phyloP scores from a whole-genome alignment of 2,113 vertebrate genomes.

The Salvelinus namaycush region DNA sequence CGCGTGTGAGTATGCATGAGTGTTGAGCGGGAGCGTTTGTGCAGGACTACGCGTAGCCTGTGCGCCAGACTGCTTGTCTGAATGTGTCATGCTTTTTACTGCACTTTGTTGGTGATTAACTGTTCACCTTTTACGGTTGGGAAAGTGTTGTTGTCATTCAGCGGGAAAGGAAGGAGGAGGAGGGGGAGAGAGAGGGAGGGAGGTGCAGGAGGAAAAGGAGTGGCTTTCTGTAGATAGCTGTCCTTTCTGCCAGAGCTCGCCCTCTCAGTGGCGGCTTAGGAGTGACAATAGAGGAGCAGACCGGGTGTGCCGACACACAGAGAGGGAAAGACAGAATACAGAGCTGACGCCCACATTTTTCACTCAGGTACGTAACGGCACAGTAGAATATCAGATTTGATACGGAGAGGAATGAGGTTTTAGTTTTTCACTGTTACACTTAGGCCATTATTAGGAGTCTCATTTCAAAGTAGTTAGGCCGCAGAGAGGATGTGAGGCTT shows the following conservation, averaged over 20 bases:
- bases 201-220: constrained; percentile 74
- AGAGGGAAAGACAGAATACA: constrained; percentile 28
- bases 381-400: constrained; percentile 15
- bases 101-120: constrained; percentile 70
- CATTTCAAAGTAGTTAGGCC: constrained; percentile 2
- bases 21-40: neutral
- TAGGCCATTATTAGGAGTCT: constrained; percentile 44
- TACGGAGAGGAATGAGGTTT: constrained; percentile 32
- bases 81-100: constrained; percentile 68
- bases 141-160: constrained; percentile 70
- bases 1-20: neutral
- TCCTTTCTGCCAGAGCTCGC: constrained; percentile 57
- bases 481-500: neutral
- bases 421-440: constrained; percentile 34
- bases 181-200: constrained; percentile 54
- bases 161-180: constrained; percentile 57
- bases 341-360: constrained; percentile 24
- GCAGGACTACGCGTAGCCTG: neutral
- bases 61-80: constrained; percentile 56
- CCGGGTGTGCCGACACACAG: constrained; percentile 49
- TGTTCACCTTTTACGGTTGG: constrained; percentile 78
- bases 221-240: constrained; percentile 71
- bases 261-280: constrained; percentile 61
- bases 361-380: constrained; percentile 60
- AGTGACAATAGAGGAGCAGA: constrained; percentile 60